Conservation (phyloP, 2,113 vertebrate genomes). For the Apodemus sylvaticus region DNA sequence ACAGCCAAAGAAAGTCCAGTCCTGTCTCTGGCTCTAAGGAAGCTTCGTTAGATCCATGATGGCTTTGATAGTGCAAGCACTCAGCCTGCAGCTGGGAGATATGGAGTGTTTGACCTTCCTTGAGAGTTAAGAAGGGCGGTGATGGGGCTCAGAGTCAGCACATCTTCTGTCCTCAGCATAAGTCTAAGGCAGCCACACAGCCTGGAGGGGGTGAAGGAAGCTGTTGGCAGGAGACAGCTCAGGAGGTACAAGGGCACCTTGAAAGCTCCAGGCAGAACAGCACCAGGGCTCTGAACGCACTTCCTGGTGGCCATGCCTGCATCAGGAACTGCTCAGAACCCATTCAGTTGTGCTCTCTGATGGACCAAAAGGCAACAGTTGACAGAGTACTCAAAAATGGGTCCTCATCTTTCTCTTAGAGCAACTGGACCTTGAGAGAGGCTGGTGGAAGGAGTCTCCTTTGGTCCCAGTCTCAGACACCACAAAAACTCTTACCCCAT, state of each 20-base stretch:
- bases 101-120: neutral
- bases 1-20: neutral
- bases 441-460: no score
- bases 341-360: neutral
- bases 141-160: neutral
- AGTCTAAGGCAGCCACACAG: neutral
- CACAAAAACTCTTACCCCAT: neutral
- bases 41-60: neutral
- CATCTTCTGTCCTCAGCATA: neutral
- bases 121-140: neutral
- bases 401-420: neutral
- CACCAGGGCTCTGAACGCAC: neutral
- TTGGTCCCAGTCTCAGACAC: neutral
- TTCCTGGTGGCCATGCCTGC: no score
- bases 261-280: neutral
- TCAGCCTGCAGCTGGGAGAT: neutral
- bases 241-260: neutral
- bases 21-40: neutral
- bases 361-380: neutral
- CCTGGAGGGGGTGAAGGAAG: neutral
- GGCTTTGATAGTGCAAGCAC: neutral
- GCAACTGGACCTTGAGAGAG: neutral
- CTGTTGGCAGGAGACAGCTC: neutral
- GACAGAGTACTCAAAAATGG: no score
- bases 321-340: neutral